phyloP scores from a whole-genome alignment of 1,140 invertebrate species.

The Popillia japonica region DNA sequence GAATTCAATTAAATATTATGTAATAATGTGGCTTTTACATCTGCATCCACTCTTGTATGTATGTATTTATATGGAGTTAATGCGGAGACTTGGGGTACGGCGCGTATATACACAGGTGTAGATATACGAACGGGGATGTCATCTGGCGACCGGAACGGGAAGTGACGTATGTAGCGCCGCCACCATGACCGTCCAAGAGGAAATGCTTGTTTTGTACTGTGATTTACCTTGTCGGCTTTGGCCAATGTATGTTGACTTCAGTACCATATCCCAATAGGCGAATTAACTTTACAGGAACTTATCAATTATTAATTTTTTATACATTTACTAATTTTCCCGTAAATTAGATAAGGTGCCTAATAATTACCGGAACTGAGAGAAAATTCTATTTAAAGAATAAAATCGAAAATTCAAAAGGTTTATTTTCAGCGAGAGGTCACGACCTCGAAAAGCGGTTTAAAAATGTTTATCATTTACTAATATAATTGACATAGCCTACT shows the following conservation, averaged over 20 bases:
- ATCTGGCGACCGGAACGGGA: slow-evolving; percentile 48
- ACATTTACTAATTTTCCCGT: neutral
- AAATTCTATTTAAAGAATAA: neutral
- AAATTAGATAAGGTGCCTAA: slow-evolving; percentile 2
- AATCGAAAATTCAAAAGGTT: no score
- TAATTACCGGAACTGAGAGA: slow-evolving; percentile 1
- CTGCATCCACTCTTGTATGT: slow-evolving; percentile 9
- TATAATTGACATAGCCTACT: no score
- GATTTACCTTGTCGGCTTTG: slow-evolving; percentile 47
- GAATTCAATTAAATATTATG: neutral
- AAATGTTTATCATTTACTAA: no score
- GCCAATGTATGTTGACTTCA: neutral
- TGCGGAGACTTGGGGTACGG: neutral
- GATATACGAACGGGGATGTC: slow-evolving; percentile 40
- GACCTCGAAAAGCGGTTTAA: no score
- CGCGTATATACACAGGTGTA: slow-evolving; percentile 39
- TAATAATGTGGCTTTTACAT: neutral
- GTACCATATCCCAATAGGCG: slow-evolving; percentile 8
- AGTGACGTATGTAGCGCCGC: slow-evolving; percentile 47
- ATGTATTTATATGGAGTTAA: neutral
- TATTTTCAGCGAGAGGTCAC: no score
- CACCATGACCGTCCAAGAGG: slow-evolving; percentile 46
- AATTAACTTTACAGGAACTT: slow-evolving; percentile 20
- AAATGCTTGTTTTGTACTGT: slow-evolving; percentile 48
- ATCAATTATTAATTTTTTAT: slow-evolving; percentile 27